Evolutionary conservation across 2,888 invertebrate genomes (phyloP).

Genomic region (Volucella inflata): DNA sequence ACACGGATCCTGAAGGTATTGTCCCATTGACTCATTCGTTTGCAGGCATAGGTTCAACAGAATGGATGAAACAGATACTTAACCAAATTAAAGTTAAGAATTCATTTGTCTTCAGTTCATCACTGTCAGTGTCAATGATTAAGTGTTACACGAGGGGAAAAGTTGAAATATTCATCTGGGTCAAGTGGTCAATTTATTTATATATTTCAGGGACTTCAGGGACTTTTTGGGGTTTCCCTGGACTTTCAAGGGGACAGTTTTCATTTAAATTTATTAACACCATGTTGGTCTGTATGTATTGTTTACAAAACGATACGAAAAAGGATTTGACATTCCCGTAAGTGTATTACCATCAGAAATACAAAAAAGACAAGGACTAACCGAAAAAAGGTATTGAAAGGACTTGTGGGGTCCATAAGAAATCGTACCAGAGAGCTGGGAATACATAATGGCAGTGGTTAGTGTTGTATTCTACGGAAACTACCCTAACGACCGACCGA

Average conservation of each 20-base stretch:
- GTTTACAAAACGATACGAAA: not conserved
- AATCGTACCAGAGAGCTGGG: too few relatives aligned
- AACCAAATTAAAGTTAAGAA: not conserved
- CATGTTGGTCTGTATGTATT: constrained; percentile 14
- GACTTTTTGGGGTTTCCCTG: not conserved
- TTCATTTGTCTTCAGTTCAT: constrained; percentile 1
- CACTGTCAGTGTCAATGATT: not conserved
- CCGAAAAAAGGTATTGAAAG: not conserved
- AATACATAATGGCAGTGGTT: too few relatives aligned
- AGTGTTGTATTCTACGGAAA: too few relatives aligned
- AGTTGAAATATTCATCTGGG: constrained; percentile 6
- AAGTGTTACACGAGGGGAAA: constrained; percentile 9
- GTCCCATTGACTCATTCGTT: too few relatives aligned
- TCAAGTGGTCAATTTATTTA: constrained; percentile 34
- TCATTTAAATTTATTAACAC: constrained; percentile 49
- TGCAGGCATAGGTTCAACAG: too few relatives aligned
- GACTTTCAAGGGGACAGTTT: not conserved
- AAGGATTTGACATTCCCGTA: constrained; percentile 18
- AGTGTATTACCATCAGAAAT: constrained; percentile 13
- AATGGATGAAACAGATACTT: too few relatives aligned
- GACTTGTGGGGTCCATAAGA: too few relatives aligned
- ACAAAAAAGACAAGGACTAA: not conserved
- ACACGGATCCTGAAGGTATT: too few relatives aligned
- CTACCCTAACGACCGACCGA: too few relatives aligned
- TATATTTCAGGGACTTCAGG: constrained; percentile 9